A percentile compares a stretch with the other conserved stretches of the same genome.
Conservation (phyloP, 2,888 invertebrate genomes). For the Nematopogon swammerdamellus region DNA sequence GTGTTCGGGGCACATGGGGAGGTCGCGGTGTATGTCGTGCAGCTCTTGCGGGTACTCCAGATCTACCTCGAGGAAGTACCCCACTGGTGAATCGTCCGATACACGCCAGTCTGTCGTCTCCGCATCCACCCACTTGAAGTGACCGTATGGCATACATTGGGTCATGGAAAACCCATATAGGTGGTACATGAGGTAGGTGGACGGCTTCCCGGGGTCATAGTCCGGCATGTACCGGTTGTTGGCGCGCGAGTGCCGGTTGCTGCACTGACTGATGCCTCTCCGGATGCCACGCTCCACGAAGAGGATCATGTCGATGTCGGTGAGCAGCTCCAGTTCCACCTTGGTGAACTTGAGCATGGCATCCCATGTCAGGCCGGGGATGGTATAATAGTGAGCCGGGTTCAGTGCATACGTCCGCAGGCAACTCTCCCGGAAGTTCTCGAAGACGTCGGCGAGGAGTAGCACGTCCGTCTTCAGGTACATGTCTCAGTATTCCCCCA, state of each 20-base stretch:
- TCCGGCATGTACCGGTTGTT: slow-evolving; percentile 9
- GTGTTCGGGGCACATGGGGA: slow-evolving; percentile 19
- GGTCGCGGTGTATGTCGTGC: slow-evolving; percentile 20
- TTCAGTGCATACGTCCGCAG: slow-evolving; percentile 18
- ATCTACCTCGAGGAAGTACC: slow-evolving; percentile 23
- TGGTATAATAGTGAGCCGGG: slow-evolving; percentile 17
- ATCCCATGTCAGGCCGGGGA: slow-evolving; percentile 18
- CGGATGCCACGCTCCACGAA: slow-evolving; percentile 1
- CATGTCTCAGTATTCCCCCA: slow-evolving; percentile 22
- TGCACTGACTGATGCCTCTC: background rate
- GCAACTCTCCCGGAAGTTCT: slow-evolving; percentile 20
- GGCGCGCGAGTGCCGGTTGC: slow-evolving; percentile 1
- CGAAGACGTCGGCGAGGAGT: slow-evolving; percentile 22
- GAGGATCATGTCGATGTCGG: slow-evolving; percentile 1
- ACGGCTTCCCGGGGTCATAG: slow-evolving; percentile 5
- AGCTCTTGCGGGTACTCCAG: no score
- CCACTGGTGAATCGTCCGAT: slow-evolving; percentile 8
- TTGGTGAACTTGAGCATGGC: slow-evolving; percentile 17
- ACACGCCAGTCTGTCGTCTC: background rate
- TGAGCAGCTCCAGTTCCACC: slow-evolving; percentile 14
- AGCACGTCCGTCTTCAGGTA: slow-evolving; percentile 25
- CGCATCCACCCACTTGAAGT: slow-evolving; percentile 17
- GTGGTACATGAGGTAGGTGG: slow-evolving; percentile 10
- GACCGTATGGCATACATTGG: slow-evolving; percentile 13
- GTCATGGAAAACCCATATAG: slow-evolving; percentile 15